Conservation (phyloP, 2,113 vertebrate species). For the Protobothrops flavoviridis region DNA sequence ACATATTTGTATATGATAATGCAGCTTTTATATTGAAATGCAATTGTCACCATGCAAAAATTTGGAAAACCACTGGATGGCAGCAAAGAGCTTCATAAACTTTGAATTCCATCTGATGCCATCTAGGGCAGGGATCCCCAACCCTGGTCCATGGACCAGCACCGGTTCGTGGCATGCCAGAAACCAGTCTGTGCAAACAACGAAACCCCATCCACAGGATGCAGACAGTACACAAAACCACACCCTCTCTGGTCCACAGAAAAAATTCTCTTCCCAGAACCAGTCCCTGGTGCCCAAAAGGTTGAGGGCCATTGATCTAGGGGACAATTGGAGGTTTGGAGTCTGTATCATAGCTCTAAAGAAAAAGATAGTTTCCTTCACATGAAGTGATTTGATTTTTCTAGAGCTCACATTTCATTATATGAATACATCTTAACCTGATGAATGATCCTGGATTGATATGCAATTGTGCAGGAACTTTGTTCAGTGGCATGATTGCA, state of each 20-base stretch:
- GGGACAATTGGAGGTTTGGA: neutral
- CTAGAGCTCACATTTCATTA: neutral
- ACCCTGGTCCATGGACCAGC: too few relatives aligned
- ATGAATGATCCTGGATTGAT: neutral
- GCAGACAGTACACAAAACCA: too few relatives aligned
- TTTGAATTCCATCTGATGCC: neutral
- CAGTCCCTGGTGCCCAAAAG: too few relatives aligned
- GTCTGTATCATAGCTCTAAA: neutral
- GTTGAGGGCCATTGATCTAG: neutral
- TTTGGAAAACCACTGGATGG: neutral
- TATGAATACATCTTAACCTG: neutral
- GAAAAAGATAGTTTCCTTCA: neutral
- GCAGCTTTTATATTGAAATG: neutral
- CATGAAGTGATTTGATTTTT: neutral
- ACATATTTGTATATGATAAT: neutral
- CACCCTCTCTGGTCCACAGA: too few relatives aligned
- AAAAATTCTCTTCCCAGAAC: too few relatives aligned
- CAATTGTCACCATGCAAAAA: neutral
- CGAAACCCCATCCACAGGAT: too few relatives aligned
- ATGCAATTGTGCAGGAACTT: neutral
- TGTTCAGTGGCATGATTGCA: neutral
- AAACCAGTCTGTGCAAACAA: too few relatives aligned
- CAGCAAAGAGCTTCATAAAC: neutral
- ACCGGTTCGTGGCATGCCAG: too few relatives aligned
- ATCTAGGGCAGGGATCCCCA: neutral